Evolutionary conservation across 2,113 vertebrate genomes (phyloP).

Genomic region (Scatophagus argus): DNA sequence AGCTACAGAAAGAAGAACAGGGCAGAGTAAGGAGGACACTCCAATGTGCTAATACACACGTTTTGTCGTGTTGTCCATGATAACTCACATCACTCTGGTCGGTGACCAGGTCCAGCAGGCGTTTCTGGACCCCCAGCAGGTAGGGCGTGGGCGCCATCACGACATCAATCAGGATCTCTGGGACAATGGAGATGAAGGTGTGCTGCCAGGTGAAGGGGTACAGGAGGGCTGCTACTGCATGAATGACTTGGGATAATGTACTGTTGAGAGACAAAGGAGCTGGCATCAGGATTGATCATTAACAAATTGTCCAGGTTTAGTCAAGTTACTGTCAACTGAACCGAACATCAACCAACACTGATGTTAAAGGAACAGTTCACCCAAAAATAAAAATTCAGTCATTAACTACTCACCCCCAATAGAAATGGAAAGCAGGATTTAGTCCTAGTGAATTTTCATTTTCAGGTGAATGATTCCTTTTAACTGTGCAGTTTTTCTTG

Average conservation of each 20-base stretch:
- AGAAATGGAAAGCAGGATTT: no score
- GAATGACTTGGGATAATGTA: constrained; percentile 93
- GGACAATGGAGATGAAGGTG: constrained; percentile 96
- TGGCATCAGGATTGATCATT: not conserved
- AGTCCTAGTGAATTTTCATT: no score
- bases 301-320: not conserved
- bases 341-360: no score
- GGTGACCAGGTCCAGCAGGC: constrained; percentile 81
- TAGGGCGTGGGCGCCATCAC: constrained; percentile 97
- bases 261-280: constrained; percentile 73
- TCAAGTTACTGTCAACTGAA: not conserved
- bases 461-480: no score
- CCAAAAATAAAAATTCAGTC: no score
- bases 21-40: not conserved
- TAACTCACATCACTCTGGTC: constrained; percentile 86
- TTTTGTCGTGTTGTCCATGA: not conserved
- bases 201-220: constrained; percentile 98
- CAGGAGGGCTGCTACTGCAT: constrained; percentile 92
- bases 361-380: no score
- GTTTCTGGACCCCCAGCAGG: constrained; percentile 93
- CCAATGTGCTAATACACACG: no score
- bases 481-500: not conserved
- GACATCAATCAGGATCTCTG: constrained; percentile 90
- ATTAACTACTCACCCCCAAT: no score
- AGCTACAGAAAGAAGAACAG: constrained; percentile 76